These are phyloP conservation scores for Paedocypris micromegethes DNA, from an alignment of 2,797 vertebrate species.

Conservation along the genomic window DNA sequence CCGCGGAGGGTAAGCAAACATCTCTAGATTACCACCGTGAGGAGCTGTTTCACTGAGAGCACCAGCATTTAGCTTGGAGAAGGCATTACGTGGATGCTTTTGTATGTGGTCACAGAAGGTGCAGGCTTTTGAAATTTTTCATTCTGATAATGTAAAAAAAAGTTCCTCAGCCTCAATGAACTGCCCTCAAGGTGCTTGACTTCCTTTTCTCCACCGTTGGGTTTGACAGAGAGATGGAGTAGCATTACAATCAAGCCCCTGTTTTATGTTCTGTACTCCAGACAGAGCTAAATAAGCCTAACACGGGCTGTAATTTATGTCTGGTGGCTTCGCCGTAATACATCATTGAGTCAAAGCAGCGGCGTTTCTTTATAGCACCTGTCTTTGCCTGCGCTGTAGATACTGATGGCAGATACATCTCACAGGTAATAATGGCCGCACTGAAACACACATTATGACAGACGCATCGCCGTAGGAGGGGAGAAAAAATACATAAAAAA, in stretches of 20 bases:
- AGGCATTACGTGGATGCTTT: no score
- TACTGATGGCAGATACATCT: conserved; percentile 64
- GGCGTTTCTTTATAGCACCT: conserved; percentile 67
- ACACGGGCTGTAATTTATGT: conserved; percentile 64
- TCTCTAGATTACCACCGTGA: conserved; percentile 31
- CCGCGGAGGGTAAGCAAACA: neutral
- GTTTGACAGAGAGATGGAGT: conserved; percentile 44
- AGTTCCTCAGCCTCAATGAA: neutral
- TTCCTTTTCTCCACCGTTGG: conserved; percentile 26
- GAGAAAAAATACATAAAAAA: conserved; percentile 35
- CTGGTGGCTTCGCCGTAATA: conserved; percentile 55
- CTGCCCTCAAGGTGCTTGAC: conserved; percentile 19
- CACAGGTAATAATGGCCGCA: conserved; percentile 65
- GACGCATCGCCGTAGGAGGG: conserved; percentile 50
- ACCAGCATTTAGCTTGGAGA: no score
- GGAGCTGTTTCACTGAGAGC: conserved; percentile 44
- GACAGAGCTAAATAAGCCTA: conserved; percentile 59
- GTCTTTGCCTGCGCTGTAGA: conserved; percentile 62
- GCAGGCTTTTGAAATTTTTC: no score
- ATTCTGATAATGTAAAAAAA: no score
- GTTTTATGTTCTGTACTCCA: conserved; percentile 59
- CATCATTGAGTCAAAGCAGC: conserved; percentile 60
- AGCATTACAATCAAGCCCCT: conserved; percentile 47
- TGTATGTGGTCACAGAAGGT: no score
- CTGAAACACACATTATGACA: conserved; percentile 56